Base-by-base conservation (phyloP, 2,888 invertebrate species). In the Phytoseiulus persimilis region DNA sequence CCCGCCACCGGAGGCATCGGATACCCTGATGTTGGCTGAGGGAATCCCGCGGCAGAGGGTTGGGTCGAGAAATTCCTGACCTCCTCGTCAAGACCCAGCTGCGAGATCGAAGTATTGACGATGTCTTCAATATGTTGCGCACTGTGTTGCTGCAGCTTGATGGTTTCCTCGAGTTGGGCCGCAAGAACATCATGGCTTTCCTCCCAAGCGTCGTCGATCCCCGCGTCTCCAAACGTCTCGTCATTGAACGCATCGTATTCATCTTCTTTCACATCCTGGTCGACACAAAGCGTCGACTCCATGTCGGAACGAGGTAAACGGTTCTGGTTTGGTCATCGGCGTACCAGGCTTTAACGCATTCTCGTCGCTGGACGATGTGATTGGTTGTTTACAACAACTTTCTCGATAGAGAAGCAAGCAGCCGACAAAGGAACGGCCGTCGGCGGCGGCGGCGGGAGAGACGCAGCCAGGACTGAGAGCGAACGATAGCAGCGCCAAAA, bases 161-260 rank as follows among this genome's bases (percentile, higher is more conserved):
- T 87, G 32, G 87, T 87, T 32, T 87, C 87, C 87, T 87, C 87
- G 87, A 87, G 87, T 32, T 87, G 87, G 32, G 87, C 87, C 39
- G 87, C 87, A 31, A 87, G 87, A 87, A 87, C 87, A 45, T 95
- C 95, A 92, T 95, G 95, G 91, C 94, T 95, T 91, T 95, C 94
- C 92, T 95, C 95, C 95, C 95, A 95, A 92, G 95, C 95, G 31
- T 91, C 91, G 90, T n/a, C 89, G 2, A 90, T 90, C 92, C 95
- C 95, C 91, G 95, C 95, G 90, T 95, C 95, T 39, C 97, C 97
- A 93, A 97, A 97, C 0, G 97, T 97, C 93, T 97, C 97, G 93
- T 97, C 96, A 92, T 97, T 97, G 91, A 97, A 94, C 0, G 96
- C 96, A 94, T 97, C 97, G 93, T 96, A 97, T 92, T 96, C 96